Percentiles rank a stretch among this genome's conserved stretches.
These are phyloP conservation scores for Daubentonia madagascariensis DNA, from an alignment of 2,113 vertebrate species.

Conservation along the genomic window DNA sequence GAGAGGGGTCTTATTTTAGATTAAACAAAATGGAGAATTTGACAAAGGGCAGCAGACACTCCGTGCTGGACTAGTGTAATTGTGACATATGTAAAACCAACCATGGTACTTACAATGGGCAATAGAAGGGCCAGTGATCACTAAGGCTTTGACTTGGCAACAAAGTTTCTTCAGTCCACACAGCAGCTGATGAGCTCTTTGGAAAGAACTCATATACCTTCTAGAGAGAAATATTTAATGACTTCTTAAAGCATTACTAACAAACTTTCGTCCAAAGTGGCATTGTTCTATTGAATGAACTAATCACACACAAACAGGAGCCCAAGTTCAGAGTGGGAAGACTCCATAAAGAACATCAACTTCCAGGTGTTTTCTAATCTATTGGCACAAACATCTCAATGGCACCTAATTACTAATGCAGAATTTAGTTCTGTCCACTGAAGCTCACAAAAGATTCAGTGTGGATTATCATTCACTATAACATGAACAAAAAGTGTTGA, in stretches of 20 bases:
- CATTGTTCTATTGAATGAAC: background rate
- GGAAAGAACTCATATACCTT: background rate
- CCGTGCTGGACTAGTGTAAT: background rate
- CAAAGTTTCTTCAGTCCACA: background rate
- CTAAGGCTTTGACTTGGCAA: background rate
- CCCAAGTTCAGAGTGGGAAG: background rate
- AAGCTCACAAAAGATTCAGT: background rate
- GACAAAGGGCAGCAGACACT: background rate
- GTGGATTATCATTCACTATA: background rate
- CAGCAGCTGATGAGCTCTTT: background rate
- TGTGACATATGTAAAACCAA: background rate
- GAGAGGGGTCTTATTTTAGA: background rate
- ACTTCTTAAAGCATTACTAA: background rate
- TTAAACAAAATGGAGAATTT: background rate
- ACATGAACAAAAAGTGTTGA: background rate
- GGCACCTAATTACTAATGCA: background rate
- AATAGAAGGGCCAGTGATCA: background rate
- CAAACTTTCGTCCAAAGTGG: background rate
- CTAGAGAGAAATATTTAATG: background rate
- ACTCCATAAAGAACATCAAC: background rate
- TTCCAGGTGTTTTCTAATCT: constrained; percentile 35
- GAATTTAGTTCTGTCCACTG: background rate
- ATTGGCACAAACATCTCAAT: background rate
- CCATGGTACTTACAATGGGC: background rate
- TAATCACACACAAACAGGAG: background rate